Conservation (phyloP, 1,140 invertebrate genomes). For the Chironomus tepperi region DNA sequence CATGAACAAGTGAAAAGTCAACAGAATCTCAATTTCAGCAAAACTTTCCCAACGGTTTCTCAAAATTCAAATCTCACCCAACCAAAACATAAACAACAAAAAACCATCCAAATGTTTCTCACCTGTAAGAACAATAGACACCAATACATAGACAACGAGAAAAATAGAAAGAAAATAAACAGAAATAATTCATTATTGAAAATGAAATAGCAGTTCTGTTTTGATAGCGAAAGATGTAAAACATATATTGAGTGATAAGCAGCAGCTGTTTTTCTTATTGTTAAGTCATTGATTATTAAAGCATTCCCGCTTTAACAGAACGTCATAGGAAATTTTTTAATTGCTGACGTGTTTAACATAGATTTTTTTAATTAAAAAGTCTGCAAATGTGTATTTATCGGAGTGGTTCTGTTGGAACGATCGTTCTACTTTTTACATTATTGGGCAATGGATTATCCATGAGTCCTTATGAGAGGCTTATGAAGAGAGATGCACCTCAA, state of each 20-base stretch:
- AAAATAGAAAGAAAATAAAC: background rate
- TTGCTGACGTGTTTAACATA: background rate
- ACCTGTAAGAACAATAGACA: background rate
- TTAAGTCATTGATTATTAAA: background rate
- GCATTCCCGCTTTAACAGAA: background rate
- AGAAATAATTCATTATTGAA: background rate
- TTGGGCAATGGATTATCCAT: background rate
- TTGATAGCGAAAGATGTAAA: background rate
- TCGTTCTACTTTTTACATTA: background rate
- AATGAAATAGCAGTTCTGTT: background rate
- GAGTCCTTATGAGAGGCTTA: background rate
- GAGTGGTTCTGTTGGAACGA: background rate
- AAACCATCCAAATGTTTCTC: background rate
- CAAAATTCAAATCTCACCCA: background rate
- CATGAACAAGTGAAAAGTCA: too few species aligned
- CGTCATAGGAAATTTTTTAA: background rate
- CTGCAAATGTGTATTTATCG: background rate
- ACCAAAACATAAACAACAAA: background rate
- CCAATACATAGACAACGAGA: background rate
- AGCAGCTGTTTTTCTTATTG: background rate
- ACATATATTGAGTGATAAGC: slow-evolving; percentile 3
- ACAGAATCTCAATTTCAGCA: too few species aligned
- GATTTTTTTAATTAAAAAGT: background rate
- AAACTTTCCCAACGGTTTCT: background rate
- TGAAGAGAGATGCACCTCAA: background rate